These are phyloP conservation scores for Rhagoletis pomonella DNA, from an alignment of 1,140 invertebrate genomes.

Conservation along the genomic window DNA sequence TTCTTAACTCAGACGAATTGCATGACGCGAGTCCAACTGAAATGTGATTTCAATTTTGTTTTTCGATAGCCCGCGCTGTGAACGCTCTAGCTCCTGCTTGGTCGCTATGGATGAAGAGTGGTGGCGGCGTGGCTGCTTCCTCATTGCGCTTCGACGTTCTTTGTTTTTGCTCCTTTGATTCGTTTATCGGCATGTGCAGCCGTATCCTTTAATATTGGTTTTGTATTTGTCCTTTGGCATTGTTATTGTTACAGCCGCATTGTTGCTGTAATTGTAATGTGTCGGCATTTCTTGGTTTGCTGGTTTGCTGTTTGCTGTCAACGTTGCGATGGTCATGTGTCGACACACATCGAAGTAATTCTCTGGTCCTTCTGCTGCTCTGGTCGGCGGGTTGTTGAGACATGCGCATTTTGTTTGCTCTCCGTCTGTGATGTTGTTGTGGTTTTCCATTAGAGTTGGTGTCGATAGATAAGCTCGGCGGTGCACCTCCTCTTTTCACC, in stretches of 20 bases:
- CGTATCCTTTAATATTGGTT: no score
- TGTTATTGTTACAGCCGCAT: constrained; percentile 22
- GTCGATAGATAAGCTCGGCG: no score
- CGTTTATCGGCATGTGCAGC: no score
- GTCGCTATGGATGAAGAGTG: neutral
- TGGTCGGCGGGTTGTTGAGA: neutral
- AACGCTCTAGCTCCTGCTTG: neutral
- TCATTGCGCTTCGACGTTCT: no score
- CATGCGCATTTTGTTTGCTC: constrained; percentile 22
- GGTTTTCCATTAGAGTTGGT: neutral
- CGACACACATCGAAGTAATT: neutral
- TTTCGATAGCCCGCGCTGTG: neutral
- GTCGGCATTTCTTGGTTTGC: constrained; percentile 23
- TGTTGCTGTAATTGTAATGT: constrained; percentile 16
- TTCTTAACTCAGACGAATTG: constrained; percentile 17
- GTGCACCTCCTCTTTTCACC: neutral
- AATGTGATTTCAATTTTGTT: constrained; percentile 25
- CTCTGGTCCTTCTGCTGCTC: neutral
- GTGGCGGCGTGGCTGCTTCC: neutral
- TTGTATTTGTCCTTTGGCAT: neutral
- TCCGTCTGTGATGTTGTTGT: neutral
- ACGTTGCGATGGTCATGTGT: constrained; percentile 44
- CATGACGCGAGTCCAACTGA: constrained; percentile 35
- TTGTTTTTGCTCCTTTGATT: no score
- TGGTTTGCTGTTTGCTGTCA: neutral